Evolutionary conservation across 35 echinoderm and acorn worm species (phyloP), one percentile per base, ranked within the genome.

Genomic region (Ophiothrix spiculata): DNA sequence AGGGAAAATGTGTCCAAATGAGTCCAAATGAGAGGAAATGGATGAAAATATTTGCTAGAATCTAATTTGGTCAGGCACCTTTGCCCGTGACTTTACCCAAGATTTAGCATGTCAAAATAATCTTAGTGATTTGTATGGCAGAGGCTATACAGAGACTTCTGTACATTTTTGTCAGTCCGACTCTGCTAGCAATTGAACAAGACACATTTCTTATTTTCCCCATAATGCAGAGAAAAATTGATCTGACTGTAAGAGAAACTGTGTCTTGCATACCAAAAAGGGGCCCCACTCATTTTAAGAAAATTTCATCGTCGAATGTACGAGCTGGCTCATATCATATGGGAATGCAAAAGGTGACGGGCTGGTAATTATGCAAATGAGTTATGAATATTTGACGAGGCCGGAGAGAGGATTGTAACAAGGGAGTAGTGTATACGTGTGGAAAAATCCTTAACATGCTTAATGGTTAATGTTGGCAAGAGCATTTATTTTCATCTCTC

Each of bases 151-250:
- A 15, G 1, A 25, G 60, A 69, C 60, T 69, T 69, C 29, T 69
- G 29, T 69, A 28, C 60, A n/a, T 69, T 69, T n/a, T n/a, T n/a
- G n/a, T n/a, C n/a, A n/a, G n/a, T n/a, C 25, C 23, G 23, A 25
- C 60, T 69, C 23, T 28, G 29, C 8, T 2, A 69, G 4, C 60
- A 25, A 28, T 69, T 15, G 60, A 28, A n/a, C 8, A 4, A n/a
- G n/a, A 28, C 60, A 69, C 60, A n/a, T 69, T 69, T 49, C 6
- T 49, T 49, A 6, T 69, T 69, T 69, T n/a, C n/a, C n/a, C n/a
- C n/a, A n/a, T 69, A 69, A 69, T 69, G 60, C 60, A 69, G 60
- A n/a, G n/a, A 69, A 69, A 69, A 69, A 69, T 69, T 69, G 60
- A 69, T 69, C 60, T 2, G 60, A 69, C 25, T n/a, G 60, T 15